A percentile compares a stretch with the other conserved stretches of the same genome.
phyloP scores from a whole-genome alignment of 1,140 invertebrate species.

The Centruroides vittatus region DNA sequence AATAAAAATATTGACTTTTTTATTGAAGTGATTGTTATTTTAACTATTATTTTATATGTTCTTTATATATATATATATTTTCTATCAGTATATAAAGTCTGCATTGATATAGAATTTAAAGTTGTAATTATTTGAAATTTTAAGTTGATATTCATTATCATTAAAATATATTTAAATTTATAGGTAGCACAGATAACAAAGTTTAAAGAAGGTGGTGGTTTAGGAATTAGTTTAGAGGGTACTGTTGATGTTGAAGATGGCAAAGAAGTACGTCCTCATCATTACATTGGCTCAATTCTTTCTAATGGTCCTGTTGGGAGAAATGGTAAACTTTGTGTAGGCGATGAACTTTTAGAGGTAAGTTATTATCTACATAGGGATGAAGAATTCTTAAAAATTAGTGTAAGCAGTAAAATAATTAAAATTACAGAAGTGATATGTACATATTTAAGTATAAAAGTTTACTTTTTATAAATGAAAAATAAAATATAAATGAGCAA shows the following conservation, averaged over 20 bases:
- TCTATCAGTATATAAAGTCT: too few relatives aligned
- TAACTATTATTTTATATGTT: too few relatives aligned
- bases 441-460: too few relatives aligned
- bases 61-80: too few relatives aligned
- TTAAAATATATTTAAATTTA: not conserved
- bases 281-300: slow-evolving; percentile 84
- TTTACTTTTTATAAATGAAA: too few relatives aligned
- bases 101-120: too few relatives aligned
- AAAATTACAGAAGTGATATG: too few relatives aligned
- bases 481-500: too few relatives aligned
- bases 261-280: slow-evolving; percentile 71
- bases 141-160: not conserved
- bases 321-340: slow-evolving; percentile 59
- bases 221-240: slow-evolving; percentile 90
- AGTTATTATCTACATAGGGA: slow-evolving; percentile 1
- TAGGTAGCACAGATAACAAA: slow-evolving; percentile 67
- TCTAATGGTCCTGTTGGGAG: slow-evolving; percentile 86
- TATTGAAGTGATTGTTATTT: too few relatives aligned
- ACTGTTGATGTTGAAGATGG: slow-evolving; percentile 89
- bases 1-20: too few relatives aligned
- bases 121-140: not conserved
- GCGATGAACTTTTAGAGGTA: slow-evolving; percentile 77
- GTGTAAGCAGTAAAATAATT: not conserved
- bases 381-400: not conserved
- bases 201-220: slow-evolving; percentile 68